phyloP scores from a whole-genome alignment of 2,113 vertebrate species.

The Sclerurus mexicanus region DNA sequence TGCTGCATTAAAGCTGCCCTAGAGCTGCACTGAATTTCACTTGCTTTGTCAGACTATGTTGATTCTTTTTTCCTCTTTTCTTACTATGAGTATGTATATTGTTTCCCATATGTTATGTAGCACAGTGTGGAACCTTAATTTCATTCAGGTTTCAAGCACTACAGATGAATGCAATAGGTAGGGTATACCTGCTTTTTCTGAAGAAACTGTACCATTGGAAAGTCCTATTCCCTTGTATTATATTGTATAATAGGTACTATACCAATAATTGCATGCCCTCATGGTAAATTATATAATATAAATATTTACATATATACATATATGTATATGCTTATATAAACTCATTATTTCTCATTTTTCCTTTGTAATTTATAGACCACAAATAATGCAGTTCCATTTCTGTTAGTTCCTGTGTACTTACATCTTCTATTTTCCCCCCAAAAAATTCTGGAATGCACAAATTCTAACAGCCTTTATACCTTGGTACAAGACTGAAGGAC shows the following conservation, averaged over 20 bases:
- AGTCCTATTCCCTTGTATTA: constrained; percentile 82
- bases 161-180: constrained; percentile 75
- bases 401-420: constrained; percentile 63
- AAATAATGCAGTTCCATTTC: constrained; percentile 59
- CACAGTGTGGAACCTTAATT: constrained; percentile 71
- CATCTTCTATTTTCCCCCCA: background rate
- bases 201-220: constrained; percentile 71
- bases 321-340: constrained; percentile 75
- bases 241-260: constrained; percentile 85
- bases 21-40: constrained; percentile 74
- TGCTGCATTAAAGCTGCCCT: constrained; percentile 77
- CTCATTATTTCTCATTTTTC: constrained; percentile 67
- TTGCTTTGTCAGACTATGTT: constrained; percentile 66
- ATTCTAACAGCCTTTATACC: constrained; percentile 55
- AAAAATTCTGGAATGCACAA: constrained; percentile 65
- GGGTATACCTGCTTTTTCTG: constrained; percentile 70
- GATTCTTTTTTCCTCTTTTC: constrained; percentile 26
- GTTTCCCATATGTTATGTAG: constrained; percentile 73
- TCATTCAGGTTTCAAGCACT: constrained; percentile 73
- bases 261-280: constrained; percentile 84
- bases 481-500: constrained; percentile 52
- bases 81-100: constrained; percentile 45
- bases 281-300: constrained; percentile 80
- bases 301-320: constrained; percentile 81
- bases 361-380: constrained; percentile 74